Percentiles rank a stretch among this genome's conserved stretches.
Evolutionary conservation across 2,888 invertebrate genomes (phyloP).

Genomic region (Tipula unca): DNA sequence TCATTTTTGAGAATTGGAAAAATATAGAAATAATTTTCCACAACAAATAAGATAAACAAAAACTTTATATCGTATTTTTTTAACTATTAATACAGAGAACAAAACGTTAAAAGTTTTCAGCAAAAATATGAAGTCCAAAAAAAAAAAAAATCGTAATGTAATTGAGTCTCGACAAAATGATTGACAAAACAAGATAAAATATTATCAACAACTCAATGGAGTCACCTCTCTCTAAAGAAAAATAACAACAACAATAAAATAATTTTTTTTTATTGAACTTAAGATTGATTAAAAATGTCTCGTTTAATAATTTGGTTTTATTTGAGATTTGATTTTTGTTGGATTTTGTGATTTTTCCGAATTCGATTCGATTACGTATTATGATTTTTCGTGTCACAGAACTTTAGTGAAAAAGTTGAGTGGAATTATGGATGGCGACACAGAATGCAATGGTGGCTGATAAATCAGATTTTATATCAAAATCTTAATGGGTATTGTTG

Average conservation of each 20-base stretch:
- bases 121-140: constrained; percentile 2
- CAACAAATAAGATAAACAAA: neutral
- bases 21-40: neutral
- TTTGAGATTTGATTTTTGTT: neutral
- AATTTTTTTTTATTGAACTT: neutral
- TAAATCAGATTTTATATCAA: neutral
- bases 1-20: neutral
- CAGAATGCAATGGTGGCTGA: neutral
- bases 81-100: neutral
- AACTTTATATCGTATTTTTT: neutral
- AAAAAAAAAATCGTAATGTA: neutral
- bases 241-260: neutral
- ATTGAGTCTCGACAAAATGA: constrained; percentile 14
- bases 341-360: neutral
- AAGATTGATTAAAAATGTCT: constrained; percentile 9
- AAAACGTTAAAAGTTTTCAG: neutral
- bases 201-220: neutral
- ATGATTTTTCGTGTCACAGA: neutral
- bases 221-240: neutral
- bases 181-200: constrained; percentile 14
- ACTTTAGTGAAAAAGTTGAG: neutral
- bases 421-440: neutral
- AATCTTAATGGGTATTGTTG: neutral
- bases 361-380: neutral
- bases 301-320: neutral